Evolutionary conservation across 2,113 vertebrate species (phyloP).

Genomic region (Corydoras sp.): DNA sequence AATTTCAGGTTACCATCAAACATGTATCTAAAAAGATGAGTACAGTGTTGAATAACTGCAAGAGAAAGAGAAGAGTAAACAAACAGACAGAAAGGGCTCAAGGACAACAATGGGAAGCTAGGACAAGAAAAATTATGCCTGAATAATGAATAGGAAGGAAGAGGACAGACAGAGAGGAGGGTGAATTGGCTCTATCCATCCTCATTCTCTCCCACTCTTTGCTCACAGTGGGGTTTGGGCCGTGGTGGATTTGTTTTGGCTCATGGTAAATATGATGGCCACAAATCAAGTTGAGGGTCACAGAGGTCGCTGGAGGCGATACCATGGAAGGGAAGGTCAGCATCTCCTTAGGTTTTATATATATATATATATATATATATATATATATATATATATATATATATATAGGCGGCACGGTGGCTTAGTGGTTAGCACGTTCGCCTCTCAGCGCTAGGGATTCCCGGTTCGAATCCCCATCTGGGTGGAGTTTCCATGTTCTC

Average conservation of each 20-base stretch:
- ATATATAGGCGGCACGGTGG: no score
- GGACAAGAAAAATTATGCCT: background rate
- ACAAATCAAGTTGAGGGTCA: conserved; percentile 59
- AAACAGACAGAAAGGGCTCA: conserved; percentile 4
- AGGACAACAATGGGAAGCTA: background rate
- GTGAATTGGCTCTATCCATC: conserved; percentile 31
- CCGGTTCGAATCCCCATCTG: no score
- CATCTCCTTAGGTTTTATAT: no score
- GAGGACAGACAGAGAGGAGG: conserved; percentile 44
- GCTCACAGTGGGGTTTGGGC: conserved; percentile 56
- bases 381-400: no score
- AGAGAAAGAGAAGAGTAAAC: no score
- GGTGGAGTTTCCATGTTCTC: no score
- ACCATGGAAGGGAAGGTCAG: background rate
- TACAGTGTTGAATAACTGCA: no score
- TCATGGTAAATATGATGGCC: conserved; percentile 55
- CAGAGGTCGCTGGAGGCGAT: conserved; percentile 47
- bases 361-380: no score
- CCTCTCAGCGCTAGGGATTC: no score
- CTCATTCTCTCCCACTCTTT: conserved; percentile 28
- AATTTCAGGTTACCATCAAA: no score
- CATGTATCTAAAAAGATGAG: no score
- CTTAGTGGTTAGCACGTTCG: no score
- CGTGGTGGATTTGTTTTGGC: conserved; percentile 52
- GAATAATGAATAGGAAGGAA: background rate